Evolutionary conservation across 2,113 vertebrate genomes (phyloP).

Genomic region (Mobula hypostoma): DNA sequence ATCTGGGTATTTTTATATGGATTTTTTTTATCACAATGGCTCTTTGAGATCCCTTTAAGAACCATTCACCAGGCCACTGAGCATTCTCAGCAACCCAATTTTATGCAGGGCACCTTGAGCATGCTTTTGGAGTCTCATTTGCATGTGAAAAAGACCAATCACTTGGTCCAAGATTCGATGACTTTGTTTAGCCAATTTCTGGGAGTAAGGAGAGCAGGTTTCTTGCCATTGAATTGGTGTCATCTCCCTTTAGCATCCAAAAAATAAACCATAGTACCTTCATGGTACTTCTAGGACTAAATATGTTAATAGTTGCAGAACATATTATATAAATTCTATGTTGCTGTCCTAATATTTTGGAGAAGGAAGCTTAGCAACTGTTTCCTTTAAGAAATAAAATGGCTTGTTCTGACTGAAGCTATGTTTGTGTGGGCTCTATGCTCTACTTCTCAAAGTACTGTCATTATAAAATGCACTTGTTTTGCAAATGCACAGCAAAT

Average conservation of each 20-base stretch:
- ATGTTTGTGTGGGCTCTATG: background rate
- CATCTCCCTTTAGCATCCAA: background rate
- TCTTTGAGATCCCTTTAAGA: background rate
- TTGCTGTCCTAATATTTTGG: background rate
- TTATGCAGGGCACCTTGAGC: background rate
- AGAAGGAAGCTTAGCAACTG: background rate
- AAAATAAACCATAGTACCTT: background rate
- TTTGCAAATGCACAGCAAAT: slow-evolving; percentile 44
- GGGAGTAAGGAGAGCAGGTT: background rate
- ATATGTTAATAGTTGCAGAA: background rate
- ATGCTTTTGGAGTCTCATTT: background rate
- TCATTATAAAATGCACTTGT: slow-evolving; percentile 42
- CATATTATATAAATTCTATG: background rate
- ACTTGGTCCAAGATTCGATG: background rate
- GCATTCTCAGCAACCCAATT: background rate
- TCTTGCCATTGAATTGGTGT: background rate
- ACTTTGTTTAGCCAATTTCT: background rate
- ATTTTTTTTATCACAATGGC: background rate
- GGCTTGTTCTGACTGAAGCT: background rate
- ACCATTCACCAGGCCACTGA: background rate
- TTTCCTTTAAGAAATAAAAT: background rate
- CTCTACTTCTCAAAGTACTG: slow-evolving; percentile 37
- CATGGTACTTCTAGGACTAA: background rate
- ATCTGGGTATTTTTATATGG: background rate
- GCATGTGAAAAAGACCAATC: background rate